Evolutionary conservation across 2,113 vertebrate species (phyloP).

Genomic region (Scophthalmus maximus): DNA sequence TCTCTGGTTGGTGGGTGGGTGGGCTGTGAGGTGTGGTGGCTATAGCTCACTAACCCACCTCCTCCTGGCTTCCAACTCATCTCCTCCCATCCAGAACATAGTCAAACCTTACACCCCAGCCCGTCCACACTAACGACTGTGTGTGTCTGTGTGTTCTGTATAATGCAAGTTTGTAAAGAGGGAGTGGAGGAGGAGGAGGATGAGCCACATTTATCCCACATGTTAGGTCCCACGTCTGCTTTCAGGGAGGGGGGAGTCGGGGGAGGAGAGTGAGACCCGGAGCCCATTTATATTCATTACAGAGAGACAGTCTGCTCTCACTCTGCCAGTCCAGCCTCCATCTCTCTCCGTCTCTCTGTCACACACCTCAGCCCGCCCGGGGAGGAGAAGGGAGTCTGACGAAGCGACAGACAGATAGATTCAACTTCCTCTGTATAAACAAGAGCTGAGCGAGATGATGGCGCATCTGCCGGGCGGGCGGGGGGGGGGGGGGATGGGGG

Average conservation of each 20-base stretch:
- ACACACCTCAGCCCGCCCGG: constrained; percentile 57
- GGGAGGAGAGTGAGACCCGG: constrained; percentile 59
- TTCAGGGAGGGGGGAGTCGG: constrained; percentile 29
- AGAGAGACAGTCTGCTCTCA: constrained; percentile 71
- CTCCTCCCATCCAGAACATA: too few relatives aligned
- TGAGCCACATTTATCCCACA: constrained; percentile 18
- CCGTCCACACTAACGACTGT: too few relatives aligned
- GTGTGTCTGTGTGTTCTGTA: constrained; percentile 14
- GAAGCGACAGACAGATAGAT: constrained; percentile 61
- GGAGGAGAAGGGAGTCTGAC: constrained; percentile 59
- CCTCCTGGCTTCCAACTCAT: too few relatives aligned
- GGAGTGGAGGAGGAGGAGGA: neutral
- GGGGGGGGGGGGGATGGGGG: constrained; percentile 8
- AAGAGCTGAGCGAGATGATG: constrained; percentile 50
- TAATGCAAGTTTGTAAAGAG: constrained; percentile 8
- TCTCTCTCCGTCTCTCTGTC: constrained; percentile 64
- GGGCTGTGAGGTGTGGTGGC: too few relatives aligned
- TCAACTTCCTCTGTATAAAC: constrained; percentile 65
- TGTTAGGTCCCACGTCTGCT: constrained; percentile 33
- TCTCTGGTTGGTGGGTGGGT: too few relatives aligned
- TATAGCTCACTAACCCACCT: too few relatives aligned
- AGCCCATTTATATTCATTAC: constrained; percentile 81
- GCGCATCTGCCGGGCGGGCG: constrained; percentile 13
- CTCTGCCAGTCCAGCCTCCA: constrained; percentile 63
- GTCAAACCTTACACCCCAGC: too few relatives aligned